Evolutionary conservation across 1,140 invertebrate species (phyloP).

Genomic region (Diploscapter pachys): DNA sequence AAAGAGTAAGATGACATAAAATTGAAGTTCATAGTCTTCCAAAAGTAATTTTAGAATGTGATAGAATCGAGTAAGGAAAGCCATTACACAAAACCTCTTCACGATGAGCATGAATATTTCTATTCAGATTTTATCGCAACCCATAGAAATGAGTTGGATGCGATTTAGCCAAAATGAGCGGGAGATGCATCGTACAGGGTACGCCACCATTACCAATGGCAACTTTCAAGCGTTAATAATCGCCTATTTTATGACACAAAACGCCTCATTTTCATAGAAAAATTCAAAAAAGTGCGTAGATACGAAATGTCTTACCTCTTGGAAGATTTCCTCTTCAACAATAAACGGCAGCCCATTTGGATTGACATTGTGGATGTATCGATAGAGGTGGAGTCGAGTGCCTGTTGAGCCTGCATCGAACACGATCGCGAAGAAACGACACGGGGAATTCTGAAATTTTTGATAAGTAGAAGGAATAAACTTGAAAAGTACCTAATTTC

Average conservation of each 20-base stretch:
- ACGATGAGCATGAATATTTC: too few species aligned
- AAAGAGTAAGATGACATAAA: constrained; percentile 18
- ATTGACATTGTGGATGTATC: constrained; percentile 68
- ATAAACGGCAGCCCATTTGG: constrained; percentile 68
- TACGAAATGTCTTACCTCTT: constrained; percentile 64
- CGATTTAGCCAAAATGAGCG: too few species aligned
- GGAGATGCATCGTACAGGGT: too few species aligned
- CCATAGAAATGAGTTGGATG: too few species aligned
- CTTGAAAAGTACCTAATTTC: background rate
- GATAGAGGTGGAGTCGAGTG: constrained; percentile 81
- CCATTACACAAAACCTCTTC: too few species aligned
- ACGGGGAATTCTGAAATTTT: constrained; percentile 29
- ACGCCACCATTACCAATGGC: too few species aligned
- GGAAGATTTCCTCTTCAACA: constrained; percentile 76
- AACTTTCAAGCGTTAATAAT: too few species aligned
- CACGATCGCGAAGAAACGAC: constrained; percentile 77
- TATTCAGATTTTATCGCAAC: too few species aligned
- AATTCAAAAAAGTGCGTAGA: background rate
- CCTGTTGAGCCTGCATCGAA: constrained; percentile 95
- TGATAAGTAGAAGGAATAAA: constrained; percentile 9
- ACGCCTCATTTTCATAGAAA: background rate
- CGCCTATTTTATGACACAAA: too few species aligned
- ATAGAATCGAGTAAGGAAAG: too few species aligned
- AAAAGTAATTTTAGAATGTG: background rate
- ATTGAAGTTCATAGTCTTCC: background rate